These are phyloP conservation scores for Hippopotamus amphibius DNA, from an alignment of 2,113 vertebrate species.

Conservation along the genomic window DNA sequence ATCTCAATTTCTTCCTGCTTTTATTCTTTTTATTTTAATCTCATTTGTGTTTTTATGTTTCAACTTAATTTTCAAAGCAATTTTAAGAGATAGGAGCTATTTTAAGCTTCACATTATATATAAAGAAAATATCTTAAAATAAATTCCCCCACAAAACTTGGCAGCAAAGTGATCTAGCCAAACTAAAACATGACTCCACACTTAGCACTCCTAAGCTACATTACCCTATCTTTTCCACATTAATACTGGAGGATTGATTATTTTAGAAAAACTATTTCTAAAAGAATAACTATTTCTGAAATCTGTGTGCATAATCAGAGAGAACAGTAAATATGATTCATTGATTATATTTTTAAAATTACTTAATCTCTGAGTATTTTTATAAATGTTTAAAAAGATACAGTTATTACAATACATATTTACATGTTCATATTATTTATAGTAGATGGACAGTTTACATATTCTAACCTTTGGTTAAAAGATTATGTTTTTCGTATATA, in stretches of 20 bases:
- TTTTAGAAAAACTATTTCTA: not conserved
- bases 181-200: not conserved
- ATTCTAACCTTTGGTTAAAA: not conserved
- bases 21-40: not conserved
- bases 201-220: not conserved
- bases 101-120: not conserved
- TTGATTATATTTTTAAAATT: conserved; percentile 14
- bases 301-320: not conserved
- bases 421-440: not conserved
- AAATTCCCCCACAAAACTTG: not conserved
- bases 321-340: not conserved
- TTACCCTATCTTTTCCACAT: not conserved
- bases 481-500: not conserved
- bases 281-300: not conserved
- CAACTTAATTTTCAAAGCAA: conserved; percentile 26
- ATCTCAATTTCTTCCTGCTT: not conserved
- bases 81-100: not conserved
- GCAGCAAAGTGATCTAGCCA: not conserved
- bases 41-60: not conserved
- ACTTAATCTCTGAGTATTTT: not conserved
- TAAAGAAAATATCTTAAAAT: not conserved
- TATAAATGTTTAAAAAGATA: not conserved
- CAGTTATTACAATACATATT: not conserved
- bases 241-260: not conserved
- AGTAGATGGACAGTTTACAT: not conserved